Evolutionary conservation across 2,113 vertebrate species (phyloP), one percentile per base, ranked within the genome.

Genomic region (Pseudorectes ferrugineus): DNA sequence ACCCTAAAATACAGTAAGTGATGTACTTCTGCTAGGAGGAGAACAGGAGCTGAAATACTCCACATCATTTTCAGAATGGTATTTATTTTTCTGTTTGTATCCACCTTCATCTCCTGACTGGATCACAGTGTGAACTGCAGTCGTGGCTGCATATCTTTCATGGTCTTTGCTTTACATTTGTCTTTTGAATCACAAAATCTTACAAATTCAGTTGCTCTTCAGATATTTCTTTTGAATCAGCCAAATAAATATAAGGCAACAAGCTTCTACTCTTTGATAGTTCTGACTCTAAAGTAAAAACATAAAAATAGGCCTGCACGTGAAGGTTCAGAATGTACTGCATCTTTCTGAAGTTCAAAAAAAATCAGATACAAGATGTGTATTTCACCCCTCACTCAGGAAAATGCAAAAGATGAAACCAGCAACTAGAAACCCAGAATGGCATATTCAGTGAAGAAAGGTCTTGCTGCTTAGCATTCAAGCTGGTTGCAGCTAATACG

Each of bases 21-120:
- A 52, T 52, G 10, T 35, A 43, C 31, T 66, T 31, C 52, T 45
- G 45, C 22, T 25, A 42, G 54, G 51, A 76, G 18, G 15, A 61
- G 45, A 78, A 55, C 0, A 0, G 31, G 28, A 77, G 10, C 26
- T 0, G 0, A 83, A 77, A 26, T 31, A 45, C 11, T 63, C 43
- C 9, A 45, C 4, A 8, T n/a, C 0, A 35, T 73, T 82, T 79
- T 82, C 66, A 45, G 38, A 42, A 66, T 36, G 7, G 22, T 23
- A 43, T 59, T 82, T 85, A 61, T 67, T 83, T 42, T 66, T 85
- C 31, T 52, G 12, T 33, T 78, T 72, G 17, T 40, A 54, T 17
- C 54, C 12, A 62, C 26, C 36, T 82, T n/a, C 15, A 42, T 82
- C 26, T 46, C 36, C 42, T 75, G 66, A 38, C 26, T 25, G 26